These are phyloP conservation scores for Eledona agricola DNA, from an alignment of 2,888 invertebrate genomes.

Conservation along the genomic window DNA sequence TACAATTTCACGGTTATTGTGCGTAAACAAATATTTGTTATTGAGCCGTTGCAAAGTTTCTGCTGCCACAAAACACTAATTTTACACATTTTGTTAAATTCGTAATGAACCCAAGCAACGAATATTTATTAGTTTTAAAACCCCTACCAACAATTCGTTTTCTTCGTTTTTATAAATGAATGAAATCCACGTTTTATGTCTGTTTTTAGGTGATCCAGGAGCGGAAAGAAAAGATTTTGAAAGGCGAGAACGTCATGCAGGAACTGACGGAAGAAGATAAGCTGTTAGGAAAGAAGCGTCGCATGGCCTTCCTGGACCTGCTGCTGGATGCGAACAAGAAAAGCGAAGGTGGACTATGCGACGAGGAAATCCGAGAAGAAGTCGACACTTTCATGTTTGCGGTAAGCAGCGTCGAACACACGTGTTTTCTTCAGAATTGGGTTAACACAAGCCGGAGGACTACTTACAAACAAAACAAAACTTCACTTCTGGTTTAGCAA, in stretches of 20 bases:
- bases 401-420: constrained; percentile 45
- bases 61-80: too few relatives aligned
- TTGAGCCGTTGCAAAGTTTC: too few relatives aligned
- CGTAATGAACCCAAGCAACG: too few relatives aligned
- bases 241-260: constrained; percentile 23
- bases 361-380: constrained; percentile 59
- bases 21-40: too few relatives aligned
- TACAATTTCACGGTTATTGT: too few relatives aligned
- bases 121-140: too few relatives aligned
- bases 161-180: too few relatives aligned
- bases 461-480: constrained; percentile 1
- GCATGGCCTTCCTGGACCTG: constrained; percentile 51
- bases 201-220: constrained; percentile 41
- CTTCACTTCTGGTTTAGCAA: constrained; percentile 1
- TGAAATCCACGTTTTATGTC: too few relatives aligned
- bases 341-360: constrained; percentile 46
- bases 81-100: too few relatives aligned
- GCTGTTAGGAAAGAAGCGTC: constrained; percentile 47
- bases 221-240: constrained; percentile 38
- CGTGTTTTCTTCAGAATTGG: not conserved
- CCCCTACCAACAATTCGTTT: too few relatives aligned
- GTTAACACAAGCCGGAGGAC: too few relatives aligned
- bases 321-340: constrained; percentile 49
- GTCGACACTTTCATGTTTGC: constrained; percentile 62
- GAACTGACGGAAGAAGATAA: constrained; percentile 38